Conservation (phyloP, 2,797 vertebrate genomes). For the Glyptemys insculpta region DNA sequence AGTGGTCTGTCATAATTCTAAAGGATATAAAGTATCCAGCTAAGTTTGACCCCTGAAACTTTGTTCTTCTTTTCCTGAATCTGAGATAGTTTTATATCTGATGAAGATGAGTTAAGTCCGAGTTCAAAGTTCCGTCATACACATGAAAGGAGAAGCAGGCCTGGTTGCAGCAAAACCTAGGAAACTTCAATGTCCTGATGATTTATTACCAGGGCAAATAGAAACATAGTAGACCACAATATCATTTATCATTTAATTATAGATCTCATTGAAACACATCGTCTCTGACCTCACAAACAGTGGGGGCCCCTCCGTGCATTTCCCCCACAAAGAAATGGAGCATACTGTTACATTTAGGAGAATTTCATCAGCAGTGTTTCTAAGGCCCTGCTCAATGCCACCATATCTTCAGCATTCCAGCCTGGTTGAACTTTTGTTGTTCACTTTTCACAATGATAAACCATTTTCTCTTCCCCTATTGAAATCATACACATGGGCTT, state of each 20-base stretch:
- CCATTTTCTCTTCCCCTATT: constrained; percentile 6
- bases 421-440: background rate
- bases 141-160: constrained; percentile 39
- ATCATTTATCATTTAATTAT: constrained; percentile 82
- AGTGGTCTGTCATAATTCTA: background rate
- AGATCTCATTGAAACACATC: constrained; percentile 71
- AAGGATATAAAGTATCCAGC: background rate
- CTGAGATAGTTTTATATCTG: background rate
- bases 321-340: background rate
- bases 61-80: background rate
- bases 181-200: constrained; percentile 74
- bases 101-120: background rate
- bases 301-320: constrained; percentile 9
- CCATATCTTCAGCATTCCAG: background rate
- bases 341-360: background rate
- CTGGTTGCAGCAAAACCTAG: constrained; percentile 52
- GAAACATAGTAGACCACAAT: constrained; percentile 72
- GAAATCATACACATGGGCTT: background rate
- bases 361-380: background rate
- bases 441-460: constrained; percentile 48
- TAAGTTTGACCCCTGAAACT: background rate
- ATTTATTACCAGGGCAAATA: constrained; percentile 80
- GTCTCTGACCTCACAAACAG: constrained; percentile 54
- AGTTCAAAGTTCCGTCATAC: constrained; percentile 43
- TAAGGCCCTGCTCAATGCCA: background rate